Conservation (phyloP, 2,888 invertebrate species). For the Andricus quercusramuli region DNA sequence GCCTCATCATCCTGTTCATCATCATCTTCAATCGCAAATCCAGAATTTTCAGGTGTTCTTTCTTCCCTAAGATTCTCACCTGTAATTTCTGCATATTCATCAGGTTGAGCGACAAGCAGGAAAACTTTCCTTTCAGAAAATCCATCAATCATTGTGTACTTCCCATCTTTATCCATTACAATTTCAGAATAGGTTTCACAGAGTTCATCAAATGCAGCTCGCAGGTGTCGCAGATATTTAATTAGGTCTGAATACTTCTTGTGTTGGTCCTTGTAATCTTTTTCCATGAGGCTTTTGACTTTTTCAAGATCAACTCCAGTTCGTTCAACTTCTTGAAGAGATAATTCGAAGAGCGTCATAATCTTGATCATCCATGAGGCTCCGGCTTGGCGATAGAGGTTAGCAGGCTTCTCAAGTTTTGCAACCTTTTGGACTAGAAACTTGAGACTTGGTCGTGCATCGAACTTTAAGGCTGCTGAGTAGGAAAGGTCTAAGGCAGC, state of each 20-base stretch:
- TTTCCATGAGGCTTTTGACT: slow-evolving; percentile 59
- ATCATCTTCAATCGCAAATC: slow-evolving; percentile 46
- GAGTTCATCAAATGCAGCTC: slow-evolving; percentile 78
- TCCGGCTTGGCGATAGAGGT: slow-evolving; percentile 95
- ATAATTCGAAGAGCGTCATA: slow-evolving; percentile 91
- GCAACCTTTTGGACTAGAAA: slow-evolving; percentile 96
- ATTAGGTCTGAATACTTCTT: slow-evolving; percentile 57
- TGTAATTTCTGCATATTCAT: slow-evolving; percentile 79
- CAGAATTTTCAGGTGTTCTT: slow-evolving; percentile 43
- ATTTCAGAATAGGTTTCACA: slow-evolving; percentile 80
- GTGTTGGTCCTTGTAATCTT: slow-evolving; percentile 50
- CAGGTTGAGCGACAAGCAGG: slow-evolving; percentile 81
- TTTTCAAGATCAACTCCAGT: slow-evolving; percentile 68
- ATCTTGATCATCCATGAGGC: slow-evolving; percentile 95
- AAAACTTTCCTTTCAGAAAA: slow-evolving; percentile 81
- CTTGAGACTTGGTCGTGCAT: slow-evolving; percentile 93
- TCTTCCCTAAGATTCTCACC: slow-evolving; percentile 62
- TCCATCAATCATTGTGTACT: slow-evolving; percentile 73
- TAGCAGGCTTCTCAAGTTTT: slow-evolving; percentile 91
- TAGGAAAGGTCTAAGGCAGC: slow-evolving; percentile 91
- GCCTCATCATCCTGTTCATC: slow-evolving; percentile 59
- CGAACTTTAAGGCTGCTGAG: slow-evolving; percentile 91
- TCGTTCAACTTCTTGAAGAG: slow-evolving; percentile 84
- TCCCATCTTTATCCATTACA: slow-evolving; percentile 78
- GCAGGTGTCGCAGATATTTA: slow-evolving; percentile 70